Conservation (phyloP, 2,797 vertebrate species). For the Macropus fuliginosus region DNA sequence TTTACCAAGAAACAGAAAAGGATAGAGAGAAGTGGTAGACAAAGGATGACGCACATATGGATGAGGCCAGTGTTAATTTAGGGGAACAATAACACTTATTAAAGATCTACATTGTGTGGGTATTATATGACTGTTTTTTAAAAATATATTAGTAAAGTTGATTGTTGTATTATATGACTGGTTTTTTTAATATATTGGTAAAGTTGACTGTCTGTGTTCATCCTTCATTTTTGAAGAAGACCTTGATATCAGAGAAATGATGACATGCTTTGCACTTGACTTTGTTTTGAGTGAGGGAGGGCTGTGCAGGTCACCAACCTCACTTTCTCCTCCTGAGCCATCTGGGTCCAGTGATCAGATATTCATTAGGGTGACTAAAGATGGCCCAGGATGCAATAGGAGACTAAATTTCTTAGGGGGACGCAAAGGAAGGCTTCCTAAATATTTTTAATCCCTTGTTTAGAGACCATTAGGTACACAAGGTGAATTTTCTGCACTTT, state of each 20-base stretch:
- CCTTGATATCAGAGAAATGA: too few species aligned
- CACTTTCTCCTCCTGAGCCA: too few species aligned
- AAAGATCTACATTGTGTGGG: not conserved
- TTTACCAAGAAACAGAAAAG: not conserved
- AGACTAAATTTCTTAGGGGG: not conserved
- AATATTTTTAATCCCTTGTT: not conserved
- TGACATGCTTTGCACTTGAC: too few species aligned
- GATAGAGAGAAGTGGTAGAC: not conserved
- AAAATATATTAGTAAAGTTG: not conserved
- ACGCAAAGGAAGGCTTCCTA: not conserved
- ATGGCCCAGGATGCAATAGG: too few species aligned
- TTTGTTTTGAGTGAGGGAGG: too few species aligned
- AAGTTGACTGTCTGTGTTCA: too few species aligned
- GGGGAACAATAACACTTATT: not conserved
- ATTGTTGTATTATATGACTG: not conserved
- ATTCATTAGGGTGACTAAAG: too few species aligned
- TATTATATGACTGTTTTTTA: not conserved
- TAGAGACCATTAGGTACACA: not conserved
- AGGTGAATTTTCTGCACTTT: not conserved
- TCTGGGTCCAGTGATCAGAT: too few species aligned
- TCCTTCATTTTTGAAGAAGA: too few species aligned
- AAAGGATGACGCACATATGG: not conserved
- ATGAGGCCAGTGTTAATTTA: not conserved
- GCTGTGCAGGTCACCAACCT: too few species aligned
- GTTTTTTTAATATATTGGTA: too few species aligned